phyloP scores from a whole-genome alignment of 2,888 invertebrate genomes.

The Esperia sulphurella region DNA sequence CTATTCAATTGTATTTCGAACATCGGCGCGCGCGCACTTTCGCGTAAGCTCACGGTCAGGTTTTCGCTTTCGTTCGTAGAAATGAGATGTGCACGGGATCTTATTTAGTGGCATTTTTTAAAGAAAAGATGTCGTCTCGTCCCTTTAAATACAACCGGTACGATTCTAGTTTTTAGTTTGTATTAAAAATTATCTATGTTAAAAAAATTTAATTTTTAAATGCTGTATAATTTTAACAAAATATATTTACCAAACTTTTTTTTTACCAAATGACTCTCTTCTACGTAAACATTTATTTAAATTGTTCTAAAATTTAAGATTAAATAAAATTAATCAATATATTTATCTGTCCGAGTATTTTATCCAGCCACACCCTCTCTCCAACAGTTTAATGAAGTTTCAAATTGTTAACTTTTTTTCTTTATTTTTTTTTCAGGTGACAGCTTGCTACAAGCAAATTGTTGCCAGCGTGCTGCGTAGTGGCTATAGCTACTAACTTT shows the following conservation, averaged over 20 bases:
- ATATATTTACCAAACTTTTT: too few relatives aligned
- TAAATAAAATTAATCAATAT: too few relatives aligned
- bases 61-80: conserved; percentile 65
- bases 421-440: conserved; percentile 61
- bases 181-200: neutral
- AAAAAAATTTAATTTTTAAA: neutral
- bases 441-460: conserved; percentile 61
- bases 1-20: conserved; percentile 62
- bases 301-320: too few relatives aligned
- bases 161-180: neutral
- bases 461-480: conserved; percentile 39
- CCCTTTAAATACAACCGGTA: conserved; percentile 30
- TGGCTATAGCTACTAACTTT: conserved; percentile 25
- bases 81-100: conserved; percentile 48
- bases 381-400: too few relatives aligned
- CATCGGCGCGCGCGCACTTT: conserved; percentile 65
- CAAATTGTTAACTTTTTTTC: conserved; percentile 27
- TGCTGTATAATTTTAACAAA: too few relatives aligned
- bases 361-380: too few relatives aligned
- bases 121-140: conserved; percentile 24
- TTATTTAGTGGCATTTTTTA: conserved; percentile 27
- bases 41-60: conserved; percentile 52
- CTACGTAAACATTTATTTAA: too few relatives aligned
- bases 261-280: too few relatives aligned
- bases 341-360: too few relatives aligned